Evolutionary conservation across 2,888 invertebrate species (phyloP).

Genomic region (Papilio demoleus): DNA sequence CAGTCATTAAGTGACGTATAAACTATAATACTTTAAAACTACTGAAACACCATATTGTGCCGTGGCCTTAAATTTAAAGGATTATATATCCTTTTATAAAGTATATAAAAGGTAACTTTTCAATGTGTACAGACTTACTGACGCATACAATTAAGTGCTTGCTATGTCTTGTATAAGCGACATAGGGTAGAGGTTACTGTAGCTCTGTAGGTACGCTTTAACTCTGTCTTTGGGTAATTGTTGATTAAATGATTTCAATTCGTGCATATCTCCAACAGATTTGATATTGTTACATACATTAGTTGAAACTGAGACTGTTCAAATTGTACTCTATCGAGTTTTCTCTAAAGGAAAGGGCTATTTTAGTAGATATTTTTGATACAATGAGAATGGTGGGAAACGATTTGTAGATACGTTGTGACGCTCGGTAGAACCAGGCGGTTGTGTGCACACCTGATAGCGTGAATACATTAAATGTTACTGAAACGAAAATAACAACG

Average conservation of each 20-base stretch:
- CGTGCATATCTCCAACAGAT: conserved; percentile 80
- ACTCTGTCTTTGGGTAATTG: conserved; percentile 65
- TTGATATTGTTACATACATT: conserved; percentile 82
- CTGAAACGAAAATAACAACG: conserved; percentile 79
- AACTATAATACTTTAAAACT: conserved; percentile 69
- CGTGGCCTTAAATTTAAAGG: conserved; percentile 82
- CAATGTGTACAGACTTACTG: conserved; percentile 69
- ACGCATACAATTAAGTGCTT: conserved; percentile 65
- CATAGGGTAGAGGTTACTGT: conserved; percentile 75
- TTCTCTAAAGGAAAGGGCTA: conserved; percentile 82
- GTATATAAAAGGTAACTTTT: conserved; percentile 59
- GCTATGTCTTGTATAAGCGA: conserved; percentile 50
- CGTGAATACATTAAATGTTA: conserved; percentile 76
- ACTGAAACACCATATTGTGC: conserved; percentile 83
- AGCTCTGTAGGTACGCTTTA: conserved; percentile 73
- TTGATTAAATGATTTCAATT: conserved; percentile 75
- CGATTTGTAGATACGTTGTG: conserved; percentile 59
- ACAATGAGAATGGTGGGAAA: conserved; percentile 80
- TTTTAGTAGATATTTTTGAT: conserved; percentile 83
- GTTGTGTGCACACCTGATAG: conserved; percentile 62
- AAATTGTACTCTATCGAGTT: conserved; percentile 79
- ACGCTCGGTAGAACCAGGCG: conserved; percentile 44
- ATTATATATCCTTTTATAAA: conserved; percentile 77
- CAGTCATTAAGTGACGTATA: conserved; percentile 66
- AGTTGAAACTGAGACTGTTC: conserved; percentile 83